phyloP scores from a whole-genome alignment of 2,113 vertebrate species.

The Glareola pratincola region DNA sequence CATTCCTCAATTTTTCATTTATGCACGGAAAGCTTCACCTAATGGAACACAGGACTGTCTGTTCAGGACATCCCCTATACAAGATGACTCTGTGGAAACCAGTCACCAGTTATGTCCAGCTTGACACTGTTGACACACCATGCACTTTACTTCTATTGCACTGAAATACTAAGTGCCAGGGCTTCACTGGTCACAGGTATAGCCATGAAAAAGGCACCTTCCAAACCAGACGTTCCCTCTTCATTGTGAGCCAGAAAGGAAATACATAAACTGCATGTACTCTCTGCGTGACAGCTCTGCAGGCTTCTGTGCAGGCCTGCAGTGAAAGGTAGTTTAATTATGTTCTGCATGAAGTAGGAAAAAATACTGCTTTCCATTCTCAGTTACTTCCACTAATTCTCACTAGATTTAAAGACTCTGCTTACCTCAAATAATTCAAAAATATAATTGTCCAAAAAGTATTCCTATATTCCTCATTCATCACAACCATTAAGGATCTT shows the following conservation, averaged over 20 bases:
- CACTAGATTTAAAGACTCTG: background rate
- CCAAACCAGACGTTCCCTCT: background rate
- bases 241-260: background rate
- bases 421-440: background rate
- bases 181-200: background rate
- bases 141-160: background rate
- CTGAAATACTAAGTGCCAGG: background rate
- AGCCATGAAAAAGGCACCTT: background rate
- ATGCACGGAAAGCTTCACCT: background rate
- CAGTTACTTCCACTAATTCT: background rate
- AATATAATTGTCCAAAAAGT: background rate
- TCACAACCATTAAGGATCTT: background rate
- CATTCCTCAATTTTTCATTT: background rate
- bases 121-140: background rate
- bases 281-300: background rate
- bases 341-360: background rate
- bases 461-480: background rate
- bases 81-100: background rate
- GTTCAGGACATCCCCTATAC: background rate
- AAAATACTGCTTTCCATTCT: background rate
- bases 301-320: background rate
- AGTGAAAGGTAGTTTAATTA: background rate
- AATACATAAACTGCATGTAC: background rate
- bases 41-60: background rate
- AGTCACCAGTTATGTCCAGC: background rate